Base-by-base conservation (phyloP, 2,888 invertebrate species). In the Andrena minutula region DNA sequence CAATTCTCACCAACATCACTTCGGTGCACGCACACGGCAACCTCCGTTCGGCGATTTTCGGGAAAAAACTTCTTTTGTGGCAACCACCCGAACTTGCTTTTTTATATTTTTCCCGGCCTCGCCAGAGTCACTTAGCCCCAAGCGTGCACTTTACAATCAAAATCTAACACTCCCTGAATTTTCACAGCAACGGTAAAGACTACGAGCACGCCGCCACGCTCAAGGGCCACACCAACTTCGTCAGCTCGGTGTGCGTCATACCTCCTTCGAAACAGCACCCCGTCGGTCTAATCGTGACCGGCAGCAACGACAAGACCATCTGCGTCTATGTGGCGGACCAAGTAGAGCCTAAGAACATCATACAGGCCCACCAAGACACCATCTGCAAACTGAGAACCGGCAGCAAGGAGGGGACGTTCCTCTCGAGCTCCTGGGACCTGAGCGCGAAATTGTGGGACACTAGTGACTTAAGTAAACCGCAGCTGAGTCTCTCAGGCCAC, bases 391-490 rank as follows among this genome's bases (percentile, higher is more conserved):
- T 95, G 3, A 92, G 91, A 47, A 92, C 94, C 12, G 95, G 95
- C 2, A 91, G 89, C 69, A 86, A 87, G 65, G 93, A 94, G 74
- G 95, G 95, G 28, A 94, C 94, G 49, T 94, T 98, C 89, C 94
- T 97, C 72, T 98, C 98, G 91, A 97, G 98, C 58, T 99, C 99
- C 64, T 99, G 99, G 99, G 99, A 99, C 93, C 96, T 95, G 85
- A 97, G 97, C 4, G 98, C 97, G 0, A 96, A 97, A 91, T 94
- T 98, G 64, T 99, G 99, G 99, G 95, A 95, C 68, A 87, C 97
- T 2, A 95, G 95, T 75, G 94, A 95, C 66, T 75, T 92, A 6
- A 84, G 84, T 12, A 90, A 90, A 35, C 93, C 95, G 16, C 94
- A 94, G 7, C 94, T 95, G 1, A 95, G 96, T 0, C 94, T 97